These are phyloP conservation scores for Malurus alboscapulatus DNA, from an alignment of 2,113 vertebrate genomes.

Conservation along the genomic window DNA sequence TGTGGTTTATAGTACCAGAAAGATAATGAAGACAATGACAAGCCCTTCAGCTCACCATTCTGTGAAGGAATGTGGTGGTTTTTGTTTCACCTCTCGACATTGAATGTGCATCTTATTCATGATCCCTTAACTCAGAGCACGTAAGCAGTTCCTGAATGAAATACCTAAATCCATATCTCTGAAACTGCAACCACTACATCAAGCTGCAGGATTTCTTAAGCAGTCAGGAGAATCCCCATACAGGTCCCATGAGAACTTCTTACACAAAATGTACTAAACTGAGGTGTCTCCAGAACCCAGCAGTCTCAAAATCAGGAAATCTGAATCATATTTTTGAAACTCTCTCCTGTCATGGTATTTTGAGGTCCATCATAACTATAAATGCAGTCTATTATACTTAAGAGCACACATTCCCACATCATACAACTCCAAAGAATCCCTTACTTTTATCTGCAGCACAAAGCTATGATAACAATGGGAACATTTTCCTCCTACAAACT, in stretches of 20 bases:
- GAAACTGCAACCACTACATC: background rate
- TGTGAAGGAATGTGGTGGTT: background rate
- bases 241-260: background rate
- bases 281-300: background rate
- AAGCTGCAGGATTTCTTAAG: background rate
- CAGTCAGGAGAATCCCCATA: background rate
- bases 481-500: conserved; percentile 17
- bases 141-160: background rate
- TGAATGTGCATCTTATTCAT: background rate
- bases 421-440: background rate
- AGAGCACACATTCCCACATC: background rate
- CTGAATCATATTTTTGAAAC: background rate
- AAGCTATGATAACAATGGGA: background rate
- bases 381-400: background rate
- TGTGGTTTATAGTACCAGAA: background rate
- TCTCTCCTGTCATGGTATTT: background rate
- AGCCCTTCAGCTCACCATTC: background rate
- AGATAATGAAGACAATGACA: background rate
- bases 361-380: background rate
- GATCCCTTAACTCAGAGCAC: background rate
- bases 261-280: background rate
- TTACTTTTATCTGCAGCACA: background rate
- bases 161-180: background rate
- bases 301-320: background rate
- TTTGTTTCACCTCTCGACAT: background rate